Evolutionary conservation across 2,888 invertebrate species (phyloP), one percentile per base, ranked within the genome.

Genomic region (Ophion obscuratus): DNA sequence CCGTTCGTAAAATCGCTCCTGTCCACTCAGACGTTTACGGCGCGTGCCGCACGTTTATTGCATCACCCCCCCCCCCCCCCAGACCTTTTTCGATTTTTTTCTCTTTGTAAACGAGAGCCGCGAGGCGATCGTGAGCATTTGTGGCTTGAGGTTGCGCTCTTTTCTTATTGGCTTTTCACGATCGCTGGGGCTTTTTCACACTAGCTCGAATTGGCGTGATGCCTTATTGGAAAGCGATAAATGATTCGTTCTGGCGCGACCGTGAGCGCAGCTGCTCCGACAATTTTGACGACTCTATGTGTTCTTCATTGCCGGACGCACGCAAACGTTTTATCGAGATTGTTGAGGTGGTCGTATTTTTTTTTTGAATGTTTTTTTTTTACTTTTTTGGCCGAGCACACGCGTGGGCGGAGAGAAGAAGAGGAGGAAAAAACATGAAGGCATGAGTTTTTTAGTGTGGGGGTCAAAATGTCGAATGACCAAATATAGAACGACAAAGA

Each of bases 1-100:
- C 6, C 66, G 81, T 86, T 78, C 59, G 64, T 53, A 31, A 70
- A 78, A 77, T 81, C 73, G 67, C 83, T 83, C 68, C 17, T 14
- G 44, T 66, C n/a, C n/a, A 17, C 40, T 57, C 20, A 74, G 44
- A 70, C 11, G 61, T 68, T 47, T 44, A 74, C 9, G 77, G 85
- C 85, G 80, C 61, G 61, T 61, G 61, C 24, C 24, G 40, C 40
- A 40, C 40, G 40, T 40, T 40, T 40, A 6, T 40, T 40, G 40
- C 9, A 40, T 40, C 40, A 9, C 9, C 40, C 7, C 40, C 40
- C 40, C 40, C 40, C 40, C 40, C 40, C 40, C 17, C 14, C 14
- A 4, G 14, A 2, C 17, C 53, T 53, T 53, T 53, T 53, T 5
- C 17, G 1, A 24, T 40, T n/a, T 53, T 77, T 68, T 61, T 78